These are phyloP conservation scores for Prorops nasuta DNA, from an alignment of 1,140 invertebrate genomes.

Conservation along the genomic window DNA sequence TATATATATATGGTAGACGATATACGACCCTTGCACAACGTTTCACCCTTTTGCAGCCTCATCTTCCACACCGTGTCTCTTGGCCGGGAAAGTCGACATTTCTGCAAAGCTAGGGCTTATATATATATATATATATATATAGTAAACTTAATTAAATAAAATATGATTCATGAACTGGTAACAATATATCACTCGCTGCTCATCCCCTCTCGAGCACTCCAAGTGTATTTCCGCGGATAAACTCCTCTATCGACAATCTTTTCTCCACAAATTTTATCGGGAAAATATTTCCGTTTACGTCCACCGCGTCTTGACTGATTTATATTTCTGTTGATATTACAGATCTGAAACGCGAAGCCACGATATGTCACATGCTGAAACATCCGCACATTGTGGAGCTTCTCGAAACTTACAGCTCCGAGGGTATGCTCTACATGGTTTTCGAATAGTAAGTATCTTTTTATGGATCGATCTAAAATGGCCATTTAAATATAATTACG, in stretches of 20 bases:
- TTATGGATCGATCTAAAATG: not conserved
- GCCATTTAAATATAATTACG: not conserved
- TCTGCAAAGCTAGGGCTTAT: not conserved
- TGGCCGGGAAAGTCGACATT: not conserved
- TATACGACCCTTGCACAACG: not conserved
- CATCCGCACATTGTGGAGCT: constrained; percentile 98
- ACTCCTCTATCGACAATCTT: not conserved
- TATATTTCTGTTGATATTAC: constrained; percentile 56
- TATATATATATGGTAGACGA: no score
- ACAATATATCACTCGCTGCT: not conserved
- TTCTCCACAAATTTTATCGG: not conserved
- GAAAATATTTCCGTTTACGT: no score
- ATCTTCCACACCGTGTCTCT: not conserved
- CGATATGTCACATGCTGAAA: constrained; percentile 98
- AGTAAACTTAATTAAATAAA: not conserved
- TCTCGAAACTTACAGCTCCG: constrained; percentile 96
- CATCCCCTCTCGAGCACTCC: not conserved
- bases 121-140: not conserved
- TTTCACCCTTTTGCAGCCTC: not conserved
- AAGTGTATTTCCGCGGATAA: no score
- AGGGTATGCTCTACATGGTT: constrained; percentile 99
- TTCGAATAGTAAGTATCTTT: constrained; percentile 93
- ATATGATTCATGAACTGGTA: not conserved
- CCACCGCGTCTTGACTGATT: no score
- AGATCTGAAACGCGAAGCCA: constrained; percentile 97